These are phyloP conservation scores for Paratrypauchen microcephalus DNA, from an alignment of 2,797 vertebrate genomes.

Conservation along the genomic window DNA sequence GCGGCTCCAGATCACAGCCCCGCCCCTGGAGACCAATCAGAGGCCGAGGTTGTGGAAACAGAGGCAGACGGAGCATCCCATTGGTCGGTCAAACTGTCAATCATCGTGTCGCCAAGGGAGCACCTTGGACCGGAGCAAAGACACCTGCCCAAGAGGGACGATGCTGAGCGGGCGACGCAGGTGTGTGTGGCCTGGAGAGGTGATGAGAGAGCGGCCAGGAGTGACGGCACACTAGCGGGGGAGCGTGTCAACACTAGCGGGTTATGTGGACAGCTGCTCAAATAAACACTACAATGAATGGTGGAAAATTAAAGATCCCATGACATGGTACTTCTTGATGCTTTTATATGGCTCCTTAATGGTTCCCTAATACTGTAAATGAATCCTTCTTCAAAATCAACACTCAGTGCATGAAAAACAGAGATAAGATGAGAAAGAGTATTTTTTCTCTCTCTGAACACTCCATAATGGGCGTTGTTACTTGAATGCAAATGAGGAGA, in stretches of 20 bases:
- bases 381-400: no score
- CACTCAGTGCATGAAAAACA: no score
- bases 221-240: not conserved
- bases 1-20: conserved; percentile 57
- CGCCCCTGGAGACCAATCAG: conserved; percentile 81
- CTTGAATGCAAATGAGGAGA: no score
- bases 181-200: conserved; percentile 25
- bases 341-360: no score
- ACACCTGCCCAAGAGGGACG: conserved; percentile 72
- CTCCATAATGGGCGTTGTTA: no score
- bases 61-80: conserved; percentile 31
- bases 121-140: conserved; percentile 58
- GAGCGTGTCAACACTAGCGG: not conserved
- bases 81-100: conserved; percentile 53
- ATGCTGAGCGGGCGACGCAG: conserved; percentile 46
- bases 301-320: no score
- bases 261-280: conserved; percentile 4
- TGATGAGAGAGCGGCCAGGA: conserved; percentile 4
- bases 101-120: conserved; percentile 59
- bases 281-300: not conserved
- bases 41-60: conserved; percentile 18
- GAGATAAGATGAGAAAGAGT: no score
- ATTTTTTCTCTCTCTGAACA: no score
- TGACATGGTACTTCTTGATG: no score
- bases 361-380: no score